Conservation (phyloP, 1,140 invertebrate species). For the Laupala kohalensis region DNA sequence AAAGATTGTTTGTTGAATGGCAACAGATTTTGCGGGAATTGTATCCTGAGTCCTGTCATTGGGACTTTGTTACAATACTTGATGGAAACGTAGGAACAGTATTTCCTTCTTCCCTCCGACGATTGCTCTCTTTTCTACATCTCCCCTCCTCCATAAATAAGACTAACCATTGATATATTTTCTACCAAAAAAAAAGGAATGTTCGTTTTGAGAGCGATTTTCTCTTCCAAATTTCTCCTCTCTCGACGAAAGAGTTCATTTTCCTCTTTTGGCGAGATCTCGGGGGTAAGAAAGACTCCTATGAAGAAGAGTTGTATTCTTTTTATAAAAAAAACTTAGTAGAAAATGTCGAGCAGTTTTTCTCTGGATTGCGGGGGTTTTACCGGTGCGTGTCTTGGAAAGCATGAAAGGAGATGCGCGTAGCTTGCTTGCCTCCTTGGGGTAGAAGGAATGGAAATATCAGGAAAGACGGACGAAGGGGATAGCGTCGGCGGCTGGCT, state of each 20-base stretch:
- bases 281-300: neutral
- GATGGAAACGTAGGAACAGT: no score
- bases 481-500: neutral
- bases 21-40: no score
- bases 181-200: neutral
- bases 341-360: neutral
- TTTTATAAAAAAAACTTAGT: neutral
- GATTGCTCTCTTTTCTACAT: neutral
- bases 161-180: neutral
- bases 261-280: neutral
- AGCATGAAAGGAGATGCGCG: neutral
- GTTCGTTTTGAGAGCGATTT: neutral
- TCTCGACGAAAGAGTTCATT: no score
- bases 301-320: neutral
- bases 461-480: neutral
- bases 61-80: no score
- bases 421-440: no score
- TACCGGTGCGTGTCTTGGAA: neutral
- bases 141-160: neutral
- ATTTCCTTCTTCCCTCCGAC: no score
- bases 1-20: no score
- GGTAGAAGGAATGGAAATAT: neutral
- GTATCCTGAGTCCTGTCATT: no score
- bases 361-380: neutral
- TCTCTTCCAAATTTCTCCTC: neutral